phyloP scores from a whole-genome alignment of 2,797 vertebrate species.

The Onychomys torridus region DNA sequence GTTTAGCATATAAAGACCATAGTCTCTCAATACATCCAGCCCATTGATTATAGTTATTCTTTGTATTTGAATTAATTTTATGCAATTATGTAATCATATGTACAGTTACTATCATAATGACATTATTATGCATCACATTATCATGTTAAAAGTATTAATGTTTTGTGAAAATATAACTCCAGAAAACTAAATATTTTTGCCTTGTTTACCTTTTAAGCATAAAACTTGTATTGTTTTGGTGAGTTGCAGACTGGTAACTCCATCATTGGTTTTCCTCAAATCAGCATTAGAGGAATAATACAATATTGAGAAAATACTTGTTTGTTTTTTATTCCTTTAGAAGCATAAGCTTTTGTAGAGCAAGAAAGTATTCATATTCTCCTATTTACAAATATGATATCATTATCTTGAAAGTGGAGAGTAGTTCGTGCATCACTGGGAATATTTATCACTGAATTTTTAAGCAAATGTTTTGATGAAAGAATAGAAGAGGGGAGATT shows the following conservation, averaged over 20 bases:
- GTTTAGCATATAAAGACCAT: not conserved
- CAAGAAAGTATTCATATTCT: not conserved
- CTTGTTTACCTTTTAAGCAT: not conserved
- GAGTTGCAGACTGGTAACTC: not conserved
- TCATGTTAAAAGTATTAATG: not conserved
- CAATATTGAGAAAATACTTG: not conserved
- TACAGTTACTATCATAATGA: not conserved
- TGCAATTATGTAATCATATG: not conserved
- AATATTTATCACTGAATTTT: not conserved
- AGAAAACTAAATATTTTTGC: not conserved
- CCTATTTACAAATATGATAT: not conserved
- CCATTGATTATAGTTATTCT: not conserved
- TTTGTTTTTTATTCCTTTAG: not conserved
- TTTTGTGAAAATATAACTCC: not conserved
- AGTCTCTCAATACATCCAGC: not conserved
- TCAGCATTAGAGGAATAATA: not conserved
- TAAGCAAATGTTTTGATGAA: not conserved
- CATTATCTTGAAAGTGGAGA: not conserved
- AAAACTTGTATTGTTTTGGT: not conserved
- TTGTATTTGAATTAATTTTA: not conserved
- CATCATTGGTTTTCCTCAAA: conserved; percentile 10
- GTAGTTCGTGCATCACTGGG: not conserved
- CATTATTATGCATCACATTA: not conserved
- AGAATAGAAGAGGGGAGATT: not conserved
- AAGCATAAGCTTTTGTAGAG: not conserved